A percentile compares a stretch with the other conserved stretches of the same genome.
phyloP scores from a whole-genome alignment of 2,888 invertebrate genomes.

The Agrochola litura region DNA sequence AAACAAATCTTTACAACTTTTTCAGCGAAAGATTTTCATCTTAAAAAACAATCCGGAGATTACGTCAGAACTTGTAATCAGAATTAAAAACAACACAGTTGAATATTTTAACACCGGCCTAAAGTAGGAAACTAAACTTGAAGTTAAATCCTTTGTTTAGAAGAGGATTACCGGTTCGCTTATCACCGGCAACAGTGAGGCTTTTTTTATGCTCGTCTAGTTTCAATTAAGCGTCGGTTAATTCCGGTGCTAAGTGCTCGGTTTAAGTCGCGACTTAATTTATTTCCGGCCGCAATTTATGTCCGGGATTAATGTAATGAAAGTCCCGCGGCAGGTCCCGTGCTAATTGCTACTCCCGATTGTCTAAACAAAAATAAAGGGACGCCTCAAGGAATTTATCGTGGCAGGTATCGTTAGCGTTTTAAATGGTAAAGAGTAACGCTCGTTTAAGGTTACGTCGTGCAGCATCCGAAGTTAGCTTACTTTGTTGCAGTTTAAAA shows the following conservation, averaged over 20 bases:
- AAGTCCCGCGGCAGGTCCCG: slow-evolving; percentile 79
- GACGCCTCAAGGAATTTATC: slow-evolving; percentile 67
- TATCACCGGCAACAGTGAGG: slow-evolving; percentile 79
- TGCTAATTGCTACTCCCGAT: slow-evolving; percentile 84
- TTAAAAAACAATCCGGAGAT: slow-evolving; percentile 78
- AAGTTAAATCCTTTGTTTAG: slow-evolving; percentile 85
- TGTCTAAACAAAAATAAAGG: slow-evolving; percentile 84
- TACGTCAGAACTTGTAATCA: slow-evolving; percentile 83
- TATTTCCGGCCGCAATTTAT: slow-evolving; percentile 87
- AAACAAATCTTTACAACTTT: slow-evolving; percentile 71
- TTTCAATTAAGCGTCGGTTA: slow-evolving; percentile 89
- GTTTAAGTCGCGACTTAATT: slow-evolving; percentile 86
- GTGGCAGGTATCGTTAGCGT: slow-evolving; percentile 61
- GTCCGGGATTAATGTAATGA: slow-evolving; percentile 86
- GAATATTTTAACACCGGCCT: slow-evolving; percentile 76
- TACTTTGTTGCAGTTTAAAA: slow-evolving; percentile 5
- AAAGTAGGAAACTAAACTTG: slow-evolving; percentile 73
- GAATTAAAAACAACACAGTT: slow-evolving; percentile 77
- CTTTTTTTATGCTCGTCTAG: slow-evolving; percentile 83
- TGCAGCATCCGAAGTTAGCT: background rate
- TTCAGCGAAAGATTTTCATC: slow-evolving; percentile 76
- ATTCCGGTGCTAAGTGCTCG: slow-evolving; percentile 86
- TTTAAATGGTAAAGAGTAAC: slow-evolving; percentile 54
- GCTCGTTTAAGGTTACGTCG: slow-evolving; percentile 53
- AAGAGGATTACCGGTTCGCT: slow-evolving; percentile 79